These are phyloP conservation scores for Phocoena sinus DNA, from an alignment of 2,113 vertebrate species.

Conservation along the genomic window DNA sequence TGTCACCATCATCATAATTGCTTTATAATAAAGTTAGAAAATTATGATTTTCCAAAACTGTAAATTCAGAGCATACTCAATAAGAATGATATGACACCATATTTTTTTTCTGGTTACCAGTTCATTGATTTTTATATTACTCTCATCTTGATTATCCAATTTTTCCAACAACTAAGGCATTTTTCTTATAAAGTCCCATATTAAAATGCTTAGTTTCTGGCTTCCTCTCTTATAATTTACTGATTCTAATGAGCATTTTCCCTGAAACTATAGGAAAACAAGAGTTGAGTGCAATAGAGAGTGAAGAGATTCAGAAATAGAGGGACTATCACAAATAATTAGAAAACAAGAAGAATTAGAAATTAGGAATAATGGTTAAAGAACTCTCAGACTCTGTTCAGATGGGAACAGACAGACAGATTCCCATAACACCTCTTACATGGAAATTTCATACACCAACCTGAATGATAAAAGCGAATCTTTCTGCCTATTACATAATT, in stretches of 20 bases:
- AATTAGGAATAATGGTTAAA: not conserved
- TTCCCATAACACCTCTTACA: not conserved
- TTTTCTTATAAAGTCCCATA: not conserved
- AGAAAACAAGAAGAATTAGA: not conserved
- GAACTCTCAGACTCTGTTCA: not conserved
- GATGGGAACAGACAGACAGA: not conserved
- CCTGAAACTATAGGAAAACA: not conserved
- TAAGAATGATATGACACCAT: not conserved
- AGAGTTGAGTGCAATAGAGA: not conserved
- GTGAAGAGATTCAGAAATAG: not conserved
- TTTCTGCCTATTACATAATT: not conserved
- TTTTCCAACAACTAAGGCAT: not conserved
- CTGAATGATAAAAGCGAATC: not conserved
- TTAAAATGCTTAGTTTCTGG: not conserved
- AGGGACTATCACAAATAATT: not conserved
- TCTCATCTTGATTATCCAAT: not conserved
- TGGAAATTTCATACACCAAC: not conserved
- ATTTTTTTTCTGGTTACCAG: not conserved
- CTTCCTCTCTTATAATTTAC: not conserved
- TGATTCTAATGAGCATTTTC: not conserved
- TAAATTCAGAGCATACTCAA: not conserved
- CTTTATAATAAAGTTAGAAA: not conserved
- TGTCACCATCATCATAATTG: not conserved
- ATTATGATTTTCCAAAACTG: not conserved
- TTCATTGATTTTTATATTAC: not conserved